Percentiles rank a stretch among this genome's conserved stretches.
Conservation (phyloP, 2,113 vertebrate species). For the Nannobrachium achirus region DNA sequence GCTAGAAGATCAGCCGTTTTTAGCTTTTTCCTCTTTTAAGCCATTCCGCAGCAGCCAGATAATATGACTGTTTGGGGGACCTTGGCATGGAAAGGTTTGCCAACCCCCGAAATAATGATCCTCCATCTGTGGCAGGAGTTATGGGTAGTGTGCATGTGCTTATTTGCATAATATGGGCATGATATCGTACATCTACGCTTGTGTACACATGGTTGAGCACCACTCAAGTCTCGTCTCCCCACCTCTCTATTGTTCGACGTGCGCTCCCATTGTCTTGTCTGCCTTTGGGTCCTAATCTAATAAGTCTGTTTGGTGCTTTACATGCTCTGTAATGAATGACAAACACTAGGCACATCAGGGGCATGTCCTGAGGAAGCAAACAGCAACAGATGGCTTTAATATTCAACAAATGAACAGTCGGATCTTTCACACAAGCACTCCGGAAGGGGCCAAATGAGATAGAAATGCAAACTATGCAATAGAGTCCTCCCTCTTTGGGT, state of each 20-base stretch:
- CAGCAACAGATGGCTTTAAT: slow-evolving; percentile 77
- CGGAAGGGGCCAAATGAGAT: slow-evolving; percentile 25
- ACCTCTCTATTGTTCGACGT: slow-evolving; percentile 17
- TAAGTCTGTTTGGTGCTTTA: slow-evolving; percentile 59
- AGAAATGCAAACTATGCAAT: slow-evolving; percentile 56
- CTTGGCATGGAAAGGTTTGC: too few relatives aligned
- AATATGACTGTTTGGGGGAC: too few relatives aligned
- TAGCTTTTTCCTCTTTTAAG: too few relatives aligned
- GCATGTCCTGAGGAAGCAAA: slow-evolving; percentile 60
- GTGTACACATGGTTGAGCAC: slow-evolving; percentile 29
- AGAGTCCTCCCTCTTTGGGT: slow-evolving; percentile 10
- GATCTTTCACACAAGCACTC: slow-evolving; percentile 52
- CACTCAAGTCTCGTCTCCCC: slow-evolving; percentile 4
- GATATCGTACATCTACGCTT: background rate
- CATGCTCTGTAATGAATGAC: slow-evolving; percentile 61
- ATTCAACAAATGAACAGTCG: slow-evolving; percentile 58
- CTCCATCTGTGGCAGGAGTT: slow-evolving; percentile 9
- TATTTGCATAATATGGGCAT: slow-evolving; percentile 38
- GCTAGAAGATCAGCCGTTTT: too few relatives aligned
- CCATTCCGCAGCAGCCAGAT: too few relatives aligned
- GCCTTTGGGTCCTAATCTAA: slow-evolving; percentile 62
- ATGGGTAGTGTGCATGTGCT: slow-evolving; percentile 33
- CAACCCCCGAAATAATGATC: too few relatives aligned
- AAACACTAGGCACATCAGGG: slow-evolving; percentile 57
- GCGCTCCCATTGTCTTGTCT: slow-evolving; percentile 37